phyloP scores from a whole-genome alignment of 2,113 vertebrate species.

The Xiphorhynchus elegans region DNA sequence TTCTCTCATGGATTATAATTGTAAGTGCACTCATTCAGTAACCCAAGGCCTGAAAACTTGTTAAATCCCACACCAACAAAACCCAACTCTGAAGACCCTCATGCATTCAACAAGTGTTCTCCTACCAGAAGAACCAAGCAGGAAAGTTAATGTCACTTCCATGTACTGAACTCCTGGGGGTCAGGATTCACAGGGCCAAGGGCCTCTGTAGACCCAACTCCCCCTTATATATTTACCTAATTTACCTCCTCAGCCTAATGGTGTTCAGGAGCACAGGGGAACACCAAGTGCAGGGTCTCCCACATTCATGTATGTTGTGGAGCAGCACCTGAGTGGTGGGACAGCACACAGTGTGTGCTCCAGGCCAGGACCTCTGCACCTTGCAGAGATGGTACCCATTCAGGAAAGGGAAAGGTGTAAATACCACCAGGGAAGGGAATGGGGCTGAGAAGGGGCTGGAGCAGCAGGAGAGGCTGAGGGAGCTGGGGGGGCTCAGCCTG shows the following conservation, averaged over 20 bases:
- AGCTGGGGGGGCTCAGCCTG: not conserved
- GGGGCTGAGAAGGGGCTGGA: not conserved
- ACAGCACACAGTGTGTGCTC: not conserved
- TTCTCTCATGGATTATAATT: constrained; percentile 26
- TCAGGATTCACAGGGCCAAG: not conserved
- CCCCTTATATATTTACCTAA: not conserved
- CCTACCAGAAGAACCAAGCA: not conserved
- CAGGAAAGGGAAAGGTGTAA: not conserved
- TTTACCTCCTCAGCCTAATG: not conserved
- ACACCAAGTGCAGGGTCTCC: not conserved
- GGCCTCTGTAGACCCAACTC: not conserved
- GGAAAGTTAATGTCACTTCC: not conserved
- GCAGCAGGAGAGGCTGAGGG: not conserved
- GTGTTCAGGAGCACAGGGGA: not conserved
- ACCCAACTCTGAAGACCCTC: not conserved
- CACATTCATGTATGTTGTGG: accelerated
- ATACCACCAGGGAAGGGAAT: not conserved
- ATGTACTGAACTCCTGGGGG: not conserved
- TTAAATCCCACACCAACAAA: not conserved
- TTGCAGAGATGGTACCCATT: not conserved
- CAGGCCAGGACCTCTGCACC: not conserved
- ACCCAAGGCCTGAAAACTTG: not conserved
- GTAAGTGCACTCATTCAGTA: not conserved
- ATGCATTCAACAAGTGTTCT: not conserved
- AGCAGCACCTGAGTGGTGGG: not conserved